Conservation (phyloP, 2,888 invertebrate genomes). For the Resseliella maxima region DNA sequence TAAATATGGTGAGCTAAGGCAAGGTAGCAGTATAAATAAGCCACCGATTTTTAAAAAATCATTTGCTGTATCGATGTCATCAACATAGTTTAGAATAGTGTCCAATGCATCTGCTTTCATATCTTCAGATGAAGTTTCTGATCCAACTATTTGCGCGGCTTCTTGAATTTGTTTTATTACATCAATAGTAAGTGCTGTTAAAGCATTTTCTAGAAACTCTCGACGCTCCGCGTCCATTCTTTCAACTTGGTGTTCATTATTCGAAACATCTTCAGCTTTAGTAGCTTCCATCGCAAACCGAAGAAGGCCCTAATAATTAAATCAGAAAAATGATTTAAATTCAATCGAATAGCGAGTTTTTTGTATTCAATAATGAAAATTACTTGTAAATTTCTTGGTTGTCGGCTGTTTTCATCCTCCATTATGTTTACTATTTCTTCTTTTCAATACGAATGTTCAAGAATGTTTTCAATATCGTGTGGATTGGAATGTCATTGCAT, state of each 20-base stretch:
- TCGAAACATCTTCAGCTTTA: constrained; percentile 71
- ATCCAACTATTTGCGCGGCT: constrained; percentile 72
- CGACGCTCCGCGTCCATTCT: constrained; percentile 76
- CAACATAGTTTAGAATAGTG: constrained; percentile 75
- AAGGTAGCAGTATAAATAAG: constrained; percentile 76
- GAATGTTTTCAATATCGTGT: background rate
- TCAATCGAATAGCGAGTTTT: too few species aligned
- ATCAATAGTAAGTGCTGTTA: constrained; percentile 78
- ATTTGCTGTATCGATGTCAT: constrained; percentile 83
- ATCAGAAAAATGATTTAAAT: background rate
- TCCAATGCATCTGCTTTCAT: constrained; percentile 76
- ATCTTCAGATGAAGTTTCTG: constrained; percentile 68
- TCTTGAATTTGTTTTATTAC: constrained; percentile 75
- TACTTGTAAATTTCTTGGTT: constrained; percentile 48
- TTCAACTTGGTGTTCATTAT: constrained; percentile 66
- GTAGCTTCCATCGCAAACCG: constrained; percentile 79
- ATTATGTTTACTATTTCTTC: background rate
- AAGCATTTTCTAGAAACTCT: constrained; percentile 70
- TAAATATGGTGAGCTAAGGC: constrained; percentile 73
- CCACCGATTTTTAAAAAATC: constrained; percentile 90
- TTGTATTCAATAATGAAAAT: too few species aligned
- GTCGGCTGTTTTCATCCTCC: background rate
- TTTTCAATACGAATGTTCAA: background rate
- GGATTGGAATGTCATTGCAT: background rate
- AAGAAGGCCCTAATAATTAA: constrained; percentile 71